Evolutionary conservation across 2,888 invertebrate species (phyloP).

Genomic region (Zaprionus lineosus): DNA sequence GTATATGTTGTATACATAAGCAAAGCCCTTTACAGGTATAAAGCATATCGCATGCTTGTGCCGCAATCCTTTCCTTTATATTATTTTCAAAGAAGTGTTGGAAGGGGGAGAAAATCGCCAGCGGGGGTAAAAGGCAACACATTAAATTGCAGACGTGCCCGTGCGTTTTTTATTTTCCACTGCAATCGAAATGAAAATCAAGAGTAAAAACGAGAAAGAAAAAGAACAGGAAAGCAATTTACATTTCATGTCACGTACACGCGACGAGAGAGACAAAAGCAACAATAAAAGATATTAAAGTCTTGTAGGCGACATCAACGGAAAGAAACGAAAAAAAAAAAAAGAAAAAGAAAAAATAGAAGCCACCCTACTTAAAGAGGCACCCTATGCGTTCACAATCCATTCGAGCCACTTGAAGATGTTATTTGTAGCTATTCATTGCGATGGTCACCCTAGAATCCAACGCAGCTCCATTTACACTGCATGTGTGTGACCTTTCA

Average conservation of each 20-base stretch:
- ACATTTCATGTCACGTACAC: slow-evolving; percentile 64
- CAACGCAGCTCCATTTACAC: too few relatives aligned
- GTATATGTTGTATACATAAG: too few relatives aligned
- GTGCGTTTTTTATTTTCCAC: slow-evolving; percentile 21
- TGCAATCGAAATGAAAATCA: slow-evolving; percentile 55
- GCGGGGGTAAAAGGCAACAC: too few relatives aligned
- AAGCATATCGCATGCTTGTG: too few relatives aligned
- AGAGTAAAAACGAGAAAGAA: slow-evolving; percentile 31
- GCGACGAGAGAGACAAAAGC: slow-evolving; percentile 38
- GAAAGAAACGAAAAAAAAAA: slow-evolving; percentile 4
- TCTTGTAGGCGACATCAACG: slow-evolving; percentile 2
- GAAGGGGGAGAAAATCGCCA: too few relatives aligned
- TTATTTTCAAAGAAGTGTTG: too few relatives aligned
- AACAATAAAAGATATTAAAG: slow-evolving; percentile 25
- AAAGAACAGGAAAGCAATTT: slow-evolving; percentile 33
- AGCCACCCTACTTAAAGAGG: slow-evolving; percentile 2
- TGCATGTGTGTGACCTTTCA: too few relatives aligned
- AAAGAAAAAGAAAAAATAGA: slow-evolving; percentile 4
- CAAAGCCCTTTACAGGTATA: too few relatives aligned
- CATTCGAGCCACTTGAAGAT: slow-evolving; percentile 7
- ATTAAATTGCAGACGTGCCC: slow-evolving; percentile 59
- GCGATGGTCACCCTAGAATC: slow-evolving; percentile 34
- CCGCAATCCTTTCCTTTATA: too few relatives aligned
- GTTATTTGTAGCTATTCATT: too few relatives aligned
- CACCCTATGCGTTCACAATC: too few relatives aligned